Conservation (phyloP, 2,888 invertebrate genomes). For the Tetramorium bicarinatum region DNA sequence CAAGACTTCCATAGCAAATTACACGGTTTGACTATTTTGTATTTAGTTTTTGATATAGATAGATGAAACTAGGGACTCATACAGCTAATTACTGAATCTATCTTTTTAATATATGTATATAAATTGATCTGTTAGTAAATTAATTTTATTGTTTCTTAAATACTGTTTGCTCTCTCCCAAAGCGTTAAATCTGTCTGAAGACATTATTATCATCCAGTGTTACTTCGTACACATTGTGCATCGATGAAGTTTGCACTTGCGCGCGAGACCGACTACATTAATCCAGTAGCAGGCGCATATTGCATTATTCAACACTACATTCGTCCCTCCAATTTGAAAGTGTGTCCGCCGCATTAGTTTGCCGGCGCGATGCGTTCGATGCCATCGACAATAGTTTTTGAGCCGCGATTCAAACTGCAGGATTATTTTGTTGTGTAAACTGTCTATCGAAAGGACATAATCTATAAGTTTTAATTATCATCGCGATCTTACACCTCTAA, state of each 20-base stretch:
- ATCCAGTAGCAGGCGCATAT: constrained; percentile 70
- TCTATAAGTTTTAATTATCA: constrained; percentile 1
- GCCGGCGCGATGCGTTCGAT: constrained; percentile 45
- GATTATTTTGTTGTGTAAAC: constrained; percentile 37
- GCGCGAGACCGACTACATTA: constrained; percentile 64
- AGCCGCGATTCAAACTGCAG: constrained; percentile 14
- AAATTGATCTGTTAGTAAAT: neutral
- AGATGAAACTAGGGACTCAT: neutral
- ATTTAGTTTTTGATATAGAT: neutral
- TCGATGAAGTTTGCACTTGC: constrained; percentile 56
- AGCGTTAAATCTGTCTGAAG: neutral
- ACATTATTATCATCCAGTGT: constrained; percentile 31
- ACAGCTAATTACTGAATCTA: neutral
- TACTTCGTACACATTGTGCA: constrained; percentile 40
- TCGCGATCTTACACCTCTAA: neutral
- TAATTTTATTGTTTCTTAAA: constrained; percentile 6
- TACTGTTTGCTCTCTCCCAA: neutral
- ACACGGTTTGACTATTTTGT: neutral
- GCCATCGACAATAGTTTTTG: constrained; percentile 36
- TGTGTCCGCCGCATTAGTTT: constrained; percentile 65
- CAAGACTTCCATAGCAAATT: neutral
- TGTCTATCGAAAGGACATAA: neutral
- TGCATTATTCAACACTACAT: constrained; percentile 82
- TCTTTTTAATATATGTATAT: neutral
- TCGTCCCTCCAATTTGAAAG: constrained; percentile 74